A percentile compares a stretch with the other conserved stretches of the same genome.
phyloP scores from a whole-genome alignment of 2,888 invertebrate species.

The Onchidella celtica region DNA sequence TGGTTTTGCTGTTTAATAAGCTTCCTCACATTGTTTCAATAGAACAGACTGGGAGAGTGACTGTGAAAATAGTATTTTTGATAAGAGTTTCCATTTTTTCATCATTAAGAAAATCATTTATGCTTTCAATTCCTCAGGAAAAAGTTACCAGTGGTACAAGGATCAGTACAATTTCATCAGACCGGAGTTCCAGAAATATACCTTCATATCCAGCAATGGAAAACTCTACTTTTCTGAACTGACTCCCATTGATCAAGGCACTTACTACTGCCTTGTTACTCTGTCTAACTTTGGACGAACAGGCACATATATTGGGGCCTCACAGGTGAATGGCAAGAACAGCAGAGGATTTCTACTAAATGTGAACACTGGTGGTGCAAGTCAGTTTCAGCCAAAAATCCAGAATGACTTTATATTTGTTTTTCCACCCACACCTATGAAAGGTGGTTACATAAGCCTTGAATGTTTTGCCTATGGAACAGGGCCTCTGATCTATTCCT shows the following conservation, averaged over 20 bases:
- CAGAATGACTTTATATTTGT: constrained; percentile 96
- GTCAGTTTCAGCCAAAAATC: constrained; percentile 85
- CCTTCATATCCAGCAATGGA: constrained; percentile 96
- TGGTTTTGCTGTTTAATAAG: too few relatives aligned
- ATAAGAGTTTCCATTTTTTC: too few relatives aligned
- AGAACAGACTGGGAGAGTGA: too few relatives aligned
- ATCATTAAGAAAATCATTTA: too few relatives aligned
- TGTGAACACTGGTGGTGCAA: constrained; percentile 63
- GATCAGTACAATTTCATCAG: constrained; percentile 94
- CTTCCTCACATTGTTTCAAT: too few relatives aligned
- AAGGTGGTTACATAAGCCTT: constrained; percentile 92
- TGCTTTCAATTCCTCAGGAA: too few relatives aligned
- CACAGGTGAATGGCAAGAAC: constrained; percentile 59
- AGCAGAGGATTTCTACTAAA: constrained; percentile 64
- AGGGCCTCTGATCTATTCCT: constrained; percentile 74
- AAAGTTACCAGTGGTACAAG: constrained; percentile 91
- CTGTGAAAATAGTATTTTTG: too few relatives aligned
- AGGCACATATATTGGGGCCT: constrained; percentile 65
- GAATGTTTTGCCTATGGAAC: constrained; percentile 98
- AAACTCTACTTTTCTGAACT: constrained; percentile 97
- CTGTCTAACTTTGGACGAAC: constrained; percentile 58
- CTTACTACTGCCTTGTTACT: constrained; percentile 69
- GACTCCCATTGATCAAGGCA: constrained; percentile 85
- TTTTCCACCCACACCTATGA: constrained; percentile 94
- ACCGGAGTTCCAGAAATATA: constrained; percentile 88